phyloP scores from a whole-genome alignment of 1,140 invertebrate genomes.

The Rhagoletis pomonella region DNA sequence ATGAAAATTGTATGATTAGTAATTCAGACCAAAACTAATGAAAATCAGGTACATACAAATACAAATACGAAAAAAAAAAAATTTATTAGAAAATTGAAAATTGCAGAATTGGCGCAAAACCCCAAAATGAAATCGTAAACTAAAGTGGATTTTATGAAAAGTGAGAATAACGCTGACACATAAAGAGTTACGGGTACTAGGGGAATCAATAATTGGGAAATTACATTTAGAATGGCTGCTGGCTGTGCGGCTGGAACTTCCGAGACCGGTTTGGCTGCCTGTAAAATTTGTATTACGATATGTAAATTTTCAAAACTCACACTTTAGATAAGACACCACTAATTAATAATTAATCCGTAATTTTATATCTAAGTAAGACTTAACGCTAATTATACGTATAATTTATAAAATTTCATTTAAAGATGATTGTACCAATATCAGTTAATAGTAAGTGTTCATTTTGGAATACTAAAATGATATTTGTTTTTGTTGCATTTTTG shows the following conservation, averaged over 20 bases:
- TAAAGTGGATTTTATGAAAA: neutral
- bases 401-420: neutral
- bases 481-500: constrained; percentile 5
- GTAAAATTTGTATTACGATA: constrained; percentile 75
- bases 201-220: constrained; percentile 56
- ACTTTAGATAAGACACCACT: neutral
- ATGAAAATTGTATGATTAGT: constrained; percentile 19
- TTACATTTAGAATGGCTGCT: constrained; percentile 74
- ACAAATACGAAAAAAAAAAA: neutral
- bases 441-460: no score
- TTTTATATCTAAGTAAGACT: neutral
- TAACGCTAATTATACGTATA: neutral
- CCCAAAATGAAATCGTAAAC: neutral
- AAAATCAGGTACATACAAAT: neutral
- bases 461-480: neutral
- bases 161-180: neutral
- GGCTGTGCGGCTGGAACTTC: constrained; percentile 78
- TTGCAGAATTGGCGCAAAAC: neutral
- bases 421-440: no score
- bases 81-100: neutral
- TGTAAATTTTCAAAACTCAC: neutral
- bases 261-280: constrained; percentile 80
- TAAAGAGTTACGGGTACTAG: neutral
- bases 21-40: neutral
- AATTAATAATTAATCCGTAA: constrained; percentile 3